phyloP scores from a whole-genome alignment of 2,113 vertebrate genomes.

The Clarias gariepinus region DNA sequence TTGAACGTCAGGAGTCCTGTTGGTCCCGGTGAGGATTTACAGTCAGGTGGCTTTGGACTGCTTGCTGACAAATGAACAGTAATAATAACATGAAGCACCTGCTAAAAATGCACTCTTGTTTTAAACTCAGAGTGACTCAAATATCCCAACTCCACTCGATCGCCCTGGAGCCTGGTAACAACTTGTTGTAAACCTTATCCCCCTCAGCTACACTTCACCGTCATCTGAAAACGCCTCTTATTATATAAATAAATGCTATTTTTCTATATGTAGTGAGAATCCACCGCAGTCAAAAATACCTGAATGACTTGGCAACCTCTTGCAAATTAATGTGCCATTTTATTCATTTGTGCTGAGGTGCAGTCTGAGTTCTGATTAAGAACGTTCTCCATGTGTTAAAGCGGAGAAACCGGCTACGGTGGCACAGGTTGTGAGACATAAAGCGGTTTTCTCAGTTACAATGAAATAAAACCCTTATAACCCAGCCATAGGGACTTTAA shows the following conservation, averaged over 20 bases:
- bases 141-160: not conserved
- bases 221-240: not conserved
- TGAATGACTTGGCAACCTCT: too few species aligned
- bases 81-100: not conserved
- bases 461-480: constrained; percentile 40
- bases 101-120: not conserved
- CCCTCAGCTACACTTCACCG: not conserved
- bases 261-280: constrained; percentile 19
- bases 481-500: constrained; percentile 24
- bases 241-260: not conserved
- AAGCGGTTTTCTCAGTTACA: constrained; percentile 7
- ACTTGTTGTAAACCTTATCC: not conserved
- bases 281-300: too few species aligned
- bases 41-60: not conserved
- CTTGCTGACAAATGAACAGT: not conserved
- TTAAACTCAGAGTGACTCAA: not conserved
- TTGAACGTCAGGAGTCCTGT: not conserved
- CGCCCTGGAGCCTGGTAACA: not conserved
- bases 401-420: not conserved
- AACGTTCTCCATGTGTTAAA: constrained; percentile 10
- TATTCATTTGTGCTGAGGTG: too few species aligned
- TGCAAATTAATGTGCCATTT: too few species aligned
- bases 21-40: not conserved
- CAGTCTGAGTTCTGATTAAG: not conserved
- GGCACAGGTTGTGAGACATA: not conserved